These are phyloP conservation scores for Netelia melanura DNA, from an alignment of 2,888 invertebrate genomes.

Conservation along the genomic window DNA sequence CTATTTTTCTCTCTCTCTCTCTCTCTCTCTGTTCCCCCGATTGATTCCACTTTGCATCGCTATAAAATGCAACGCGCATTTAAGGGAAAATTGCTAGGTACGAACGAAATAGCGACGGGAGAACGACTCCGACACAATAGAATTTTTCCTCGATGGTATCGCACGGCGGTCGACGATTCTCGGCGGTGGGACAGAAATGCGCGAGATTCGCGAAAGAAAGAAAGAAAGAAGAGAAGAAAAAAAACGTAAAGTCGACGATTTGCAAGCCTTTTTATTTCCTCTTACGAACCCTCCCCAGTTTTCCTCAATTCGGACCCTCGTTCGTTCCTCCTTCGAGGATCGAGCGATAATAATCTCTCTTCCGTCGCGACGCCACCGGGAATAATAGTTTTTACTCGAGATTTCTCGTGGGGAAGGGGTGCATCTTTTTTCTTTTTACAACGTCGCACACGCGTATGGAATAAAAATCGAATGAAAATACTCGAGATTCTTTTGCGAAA, in stretches of 20 bases:
- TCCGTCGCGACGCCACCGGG: background rate
- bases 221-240: constrained; percentile 10
- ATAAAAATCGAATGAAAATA: constrained; percentile 17
- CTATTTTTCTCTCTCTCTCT: constrained; percentile 42
- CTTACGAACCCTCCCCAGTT: background rate
- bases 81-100: constrained; percentile 70
- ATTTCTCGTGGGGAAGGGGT: background rate
- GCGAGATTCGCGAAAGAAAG: background rate
- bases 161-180: constrained; percentile 24
- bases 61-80: constrained; percentile 70
- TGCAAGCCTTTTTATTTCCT: background rate
- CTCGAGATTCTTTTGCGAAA: background rate
- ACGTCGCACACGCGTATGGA: background rate
- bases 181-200: background rate
- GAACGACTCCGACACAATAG: constrained; percentile 62
- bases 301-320: constrained; percentile 1
- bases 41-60: constrained; percentile 73
- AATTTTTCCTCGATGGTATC: constrained; percentile 60
- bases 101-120: constrained; percentile 54
- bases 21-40: constrained; percentile 66
- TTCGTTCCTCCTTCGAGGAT: constrained; percentile 2
- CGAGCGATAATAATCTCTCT: constrained; percentile 25
- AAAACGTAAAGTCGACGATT: background rate
- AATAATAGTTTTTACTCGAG: constrained; percentile 21
- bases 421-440: constrained; percentile 6